Evolutionary conservation across 2,113 vertebrate species (phyloP), one percentile per base, ranked within the genome.

Genomic region (Ascaphus truei): DNA sequence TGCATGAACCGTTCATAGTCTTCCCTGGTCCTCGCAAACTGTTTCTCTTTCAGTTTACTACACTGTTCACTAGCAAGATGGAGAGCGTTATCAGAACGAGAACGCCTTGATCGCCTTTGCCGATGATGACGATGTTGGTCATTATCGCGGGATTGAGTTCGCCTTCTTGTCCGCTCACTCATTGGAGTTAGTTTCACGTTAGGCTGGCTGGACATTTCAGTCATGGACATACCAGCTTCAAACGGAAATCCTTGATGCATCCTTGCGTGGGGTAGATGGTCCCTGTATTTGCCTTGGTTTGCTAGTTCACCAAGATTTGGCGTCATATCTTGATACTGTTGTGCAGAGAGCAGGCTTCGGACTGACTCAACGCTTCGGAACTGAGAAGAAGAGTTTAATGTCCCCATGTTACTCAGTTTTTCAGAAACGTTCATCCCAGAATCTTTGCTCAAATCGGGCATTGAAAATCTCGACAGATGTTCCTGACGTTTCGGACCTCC

Each of bases 361-460:
- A 99, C 90, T 0, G 97, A 99, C 80, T 99, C 96, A 0, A 96
- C 92, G 51, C 96, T 99, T 18, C 92, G 91, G 65, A 96, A 98
- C 52, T 94, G 95, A 76, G 89, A 77, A 1, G 95, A 98, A 3
- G 95, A 96, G 78, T 95, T 96, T 1, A 97, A 90, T 0, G 94
- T 96, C 36, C 91, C 93, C 92, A 95, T 91, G 83, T 90, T 95
- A 80, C 95, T 98, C 79, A 92, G 68, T 78, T 97, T 99, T 83
- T 98, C 95, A 0, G 95, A 98, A 71, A 96, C 73, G 0, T 97
- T 98, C 95, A 99, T 94, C 30, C 96, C 97, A 0, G 97, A 99
- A 88, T 99, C 96, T 83, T 99, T 98, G 89, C 97, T 99, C 75
- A 99, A 86, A 80, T 99, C 97, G 0, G 97, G 97, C 96, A 99